These are phyloP conservation scores for Haliclona indistincta DNA, from an alignment of 37 sponge, comb jelly and placozoan genomes.

Conservation along the genomic window DNA sequence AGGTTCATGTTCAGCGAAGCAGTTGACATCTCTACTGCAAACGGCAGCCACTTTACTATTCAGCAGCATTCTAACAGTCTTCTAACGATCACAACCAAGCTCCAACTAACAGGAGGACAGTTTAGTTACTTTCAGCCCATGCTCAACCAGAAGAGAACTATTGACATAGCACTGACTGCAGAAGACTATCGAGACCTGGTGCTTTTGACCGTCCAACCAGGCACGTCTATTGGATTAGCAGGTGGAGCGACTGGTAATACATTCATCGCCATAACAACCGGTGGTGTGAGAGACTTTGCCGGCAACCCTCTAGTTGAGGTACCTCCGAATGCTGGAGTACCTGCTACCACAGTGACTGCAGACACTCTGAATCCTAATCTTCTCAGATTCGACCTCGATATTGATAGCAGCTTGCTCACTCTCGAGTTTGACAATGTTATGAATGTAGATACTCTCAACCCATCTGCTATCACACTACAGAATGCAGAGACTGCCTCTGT, in stretches of 20 bases:
- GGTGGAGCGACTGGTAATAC: constrained; percentile 12
- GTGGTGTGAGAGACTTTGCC: constrained; percentile 66
- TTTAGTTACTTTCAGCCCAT: constrained; percentile 52
- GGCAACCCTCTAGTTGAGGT: constrained; percentile 65
- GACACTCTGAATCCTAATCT: constrained; percentile 58
- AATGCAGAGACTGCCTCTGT: constrained; percentile 3
- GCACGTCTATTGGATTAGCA: constrained; percentile 33
- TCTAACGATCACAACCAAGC: constrained; percentile 4
- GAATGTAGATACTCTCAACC: constrained; percentile 51
- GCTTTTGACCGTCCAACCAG: too few relatives aligned
- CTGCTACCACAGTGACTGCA: constrained; percentile 19
- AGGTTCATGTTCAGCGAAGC: constrained; percentile 73
- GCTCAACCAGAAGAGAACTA: constrained; percentile 23
- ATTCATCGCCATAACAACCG: constrained; percentile 38
- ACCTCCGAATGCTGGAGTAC: background rate
- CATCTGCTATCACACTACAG: constrained; percentile 63
- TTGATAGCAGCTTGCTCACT: constrained; percentile 70
- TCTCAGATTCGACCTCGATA: constrained; percentile 66
- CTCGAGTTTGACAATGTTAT: constrained; percentile 81
- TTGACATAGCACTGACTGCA: constrained; percentile 41
- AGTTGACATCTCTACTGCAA: constrained; percentile 56
- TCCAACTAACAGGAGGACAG: constrained; percentile 62
- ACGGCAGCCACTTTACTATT: constrained; percentile 48
- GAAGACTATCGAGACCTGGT: constrained; percentile 68
- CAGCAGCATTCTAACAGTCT: constrained; percentile 36